Evolutionary conservation across 2,797 vertebrate species (phyloP).

Genomic region (Galagoides demidoff): DNA sequence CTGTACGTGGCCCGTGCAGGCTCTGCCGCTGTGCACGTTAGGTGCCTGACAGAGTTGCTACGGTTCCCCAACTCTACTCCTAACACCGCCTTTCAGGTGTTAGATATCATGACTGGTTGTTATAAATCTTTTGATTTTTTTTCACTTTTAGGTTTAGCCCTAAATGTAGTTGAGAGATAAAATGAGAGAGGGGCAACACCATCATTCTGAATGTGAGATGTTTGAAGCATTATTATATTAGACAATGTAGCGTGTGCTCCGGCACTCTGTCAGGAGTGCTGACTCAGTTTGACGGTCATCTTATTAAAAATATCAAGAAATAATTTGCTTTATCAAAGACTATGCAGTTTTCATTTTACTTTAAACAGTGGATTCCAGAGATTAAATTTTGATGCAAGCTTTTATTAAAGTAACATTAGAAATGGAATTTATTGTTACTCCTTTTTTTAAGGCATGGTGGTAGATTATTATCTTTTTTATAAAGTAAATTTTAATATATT

Average conservation of each 20-base stretch:
- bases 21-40: neutral
- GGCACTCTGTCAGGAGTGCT: conserved; percentile 29
- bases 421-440: conserved; percentile 17
- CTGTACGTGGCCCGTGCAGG: neutral
- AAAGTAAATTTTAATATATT: conserved; percentile 11
- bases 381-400: neutral
- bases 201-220: neutral
- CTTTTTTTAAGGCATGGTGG: neutral
- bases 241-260: accelerated
- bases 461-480: conserved; percentile 29
- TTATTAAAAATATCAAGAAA: conserved; percentile 71
- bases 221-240: conserved; percentile 32
- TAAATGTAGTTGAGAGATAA: neutral
- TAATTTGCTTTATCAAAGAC: conserved; percentile 60
- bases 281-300: conserved; percentile 57
- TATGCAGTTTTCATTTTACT: conserved; percentile 64
- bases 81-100: neutral
- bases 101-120: neutral
- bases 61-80: neutral
- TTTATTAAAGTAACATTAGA: conserved; percentile 26
- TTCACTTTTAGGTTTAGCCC: conserved; percentile 29
- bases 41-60: neutral
- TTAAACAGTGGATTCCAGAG: conserved; percentile 51
- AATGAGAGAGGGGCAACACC: neutral
- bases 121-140: neutral